Base-by-base conservation (phyloP, 2,113 vertebrate species). In the Pantherophis guttatus region DNA sequence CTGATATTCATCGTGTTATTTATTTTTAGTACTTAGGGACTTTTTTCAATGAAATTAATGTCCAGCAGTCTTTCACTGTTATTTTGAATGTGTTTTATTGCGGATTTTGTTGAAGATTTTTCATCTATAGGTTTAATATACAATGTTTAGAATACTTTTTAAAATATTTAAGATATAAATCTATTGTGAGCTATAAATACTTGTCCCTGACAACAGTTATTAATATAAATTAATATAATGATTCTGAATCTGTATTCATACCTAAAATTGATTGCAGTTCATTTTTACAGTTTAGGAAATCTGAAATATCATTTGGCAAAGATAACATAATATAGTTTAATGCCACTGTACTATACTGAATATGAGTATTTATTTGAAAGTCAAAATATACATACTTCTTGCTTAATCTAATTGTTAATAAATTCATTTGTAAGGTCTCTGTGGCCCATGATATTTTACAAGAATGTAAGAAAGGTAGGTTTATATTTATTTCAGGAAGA, bases 381-480 rank as follows among this genome's bases (percentile, higher is more conserved):
- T 95, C 94, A 0, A 97, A 98, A 94, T 94, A 95, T 13, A 0
- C 93, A 95, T 10, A 0, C 93, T 94, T 95, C 93, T 95, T 96
- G 94, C 96, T 97, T 96, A 96, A 97, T 98, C 98, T 98, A 98
- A 98, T 98, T 98, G 97, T 98, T 97, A 97, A 98, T 98, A 98
- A 98, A 98, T 98, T 97, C 96, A 97, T 97, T 98, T 98, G 96
- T 98, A 98, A 97, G 96, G 97, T 96, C 93, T 97, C 97, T 96
- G 55, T 97, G 97, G 95, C 95, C 97, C 95, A 96, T 97, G 96
- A 96, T 97, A 96, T 95, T 96, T 96, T 95, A 95, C 96, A 96
- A 97, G 96, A 97, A 94, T 97, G 65, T 96, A 96, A 96, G 95
- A 96, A 97, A 97, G 97, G 97, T 97, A 97, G 97, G 97, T 97